Evolutionary conservation across 2,888 invertebrate species (phyloP), one percentile per base, ranked within the genome.

Genomic region (Drosophila atripex): DNA sequence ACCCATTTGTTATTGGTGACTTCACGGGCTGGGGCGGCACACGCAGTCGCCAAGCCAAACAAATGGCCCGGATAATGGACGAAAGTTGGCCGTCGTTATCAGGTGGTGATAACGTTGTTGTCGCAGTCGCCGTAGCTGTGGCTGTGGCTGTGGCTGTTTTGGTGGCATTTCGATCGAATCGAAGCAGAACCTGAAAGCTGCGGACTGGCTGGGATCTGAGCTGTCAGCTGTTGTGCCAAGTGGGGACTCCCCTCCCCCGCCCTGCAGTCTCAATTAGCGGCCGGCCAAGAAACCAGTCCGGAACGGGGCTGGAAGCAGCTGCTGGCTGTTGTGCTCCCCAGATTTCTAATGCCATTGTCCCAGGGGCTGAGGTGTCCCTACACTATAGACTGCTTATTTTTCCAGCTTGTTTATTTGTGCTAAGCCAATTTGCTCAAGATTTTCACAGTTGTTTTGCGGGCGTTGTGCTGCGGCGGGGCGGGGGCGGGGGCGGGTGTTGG

Each of bases 351-450:
- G 51, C 45, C 47, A 25, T 64, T 65, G 45, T 52, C 59, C 28
- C 50, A 16, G 9, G 9, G 51, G 50, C 30, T 50, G 43, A 25
- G 16, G 11, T 32, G 5, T 23, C 12, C 38, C 18, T 11, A 14
- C 50, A 35, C 9, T 4, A 52, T 23, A 16, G 30, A 46, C 47
- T 32, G 52, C 54, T 43, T 65, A 28, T 57, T 64, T 59, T 56
- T 46, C 46, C 50, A 58, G 39, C 47, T 71, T 83, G 47, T 56
- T 72, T 80, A 71, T 80, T 76, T 74, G 71, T 68, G 69, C 46
- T 86, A 80, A 86, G 80, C 78, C 71, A 84, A 82, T 82, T 82
- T 80, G 80, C 75, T 69, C 59, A 51, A 63, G 64, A 63, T 64
- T 63, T 63, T 25, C 51, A 60, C 50, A 46, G 52, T 52, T 54